These are phyloP conservation scores for Gavia stellata DNA, from an alignment of 2,113 vertebrate species.

Conservation along the genomic window DNA sequence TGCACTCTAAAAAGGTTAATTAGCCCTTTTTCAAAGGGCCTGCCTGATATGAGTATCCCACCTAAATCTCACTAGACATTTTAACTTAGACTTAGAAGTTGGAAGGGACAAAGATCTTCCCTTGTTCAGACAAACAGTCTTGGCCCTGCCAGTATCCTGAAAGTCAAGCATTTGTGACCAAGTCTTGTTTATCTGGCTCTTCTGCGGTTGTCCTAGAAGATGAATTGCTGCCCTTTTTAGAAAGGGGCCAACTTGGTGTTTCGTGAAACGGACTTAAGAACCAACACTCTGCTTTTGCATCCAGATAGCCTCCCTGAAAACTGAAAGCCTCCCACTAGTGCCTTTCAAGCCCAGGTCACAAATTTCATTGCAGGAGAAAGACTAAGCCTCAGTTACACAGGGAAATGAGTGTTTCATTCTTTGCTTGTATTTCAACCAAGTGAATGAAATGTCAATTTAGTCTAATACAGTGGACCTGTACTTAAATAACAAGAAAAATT, in stretches of 20 bases:
- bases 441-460: not conserved
- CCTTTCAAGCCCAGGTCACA: not conserved
- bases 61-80: not conserved
- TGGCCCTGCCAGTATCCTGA: not conserved
- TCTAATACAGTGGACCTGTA: not conserved
- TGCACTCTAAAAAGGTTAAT: not conserved
- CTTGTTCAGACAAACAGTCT: not conserved
- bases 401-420: not conserved
- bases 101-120: not conserved
- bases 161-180: not conserved
- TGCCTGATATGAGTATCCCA: not conserved
- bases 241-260: not conserved
- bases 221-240: not conserved
- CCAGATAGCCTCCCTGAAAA: not conserved
- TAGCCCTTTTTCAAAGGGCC: not conserved
- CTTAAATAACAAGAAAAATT: not conserved
- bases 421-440: not conserved
- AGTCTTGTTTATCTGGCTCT: not conserved
- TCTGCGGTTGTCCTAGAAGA: not conserved
- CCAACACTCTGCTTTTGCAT: not conserved
- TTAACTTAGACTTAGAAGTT: not conserved
- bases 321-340: not conserved
- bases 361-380: not conserved
- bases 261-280: not conserved
- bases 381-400: not conserved